Conservation (phyloP, 2,888 invertebrate genomes). For the Agrotis puta region DNA sequence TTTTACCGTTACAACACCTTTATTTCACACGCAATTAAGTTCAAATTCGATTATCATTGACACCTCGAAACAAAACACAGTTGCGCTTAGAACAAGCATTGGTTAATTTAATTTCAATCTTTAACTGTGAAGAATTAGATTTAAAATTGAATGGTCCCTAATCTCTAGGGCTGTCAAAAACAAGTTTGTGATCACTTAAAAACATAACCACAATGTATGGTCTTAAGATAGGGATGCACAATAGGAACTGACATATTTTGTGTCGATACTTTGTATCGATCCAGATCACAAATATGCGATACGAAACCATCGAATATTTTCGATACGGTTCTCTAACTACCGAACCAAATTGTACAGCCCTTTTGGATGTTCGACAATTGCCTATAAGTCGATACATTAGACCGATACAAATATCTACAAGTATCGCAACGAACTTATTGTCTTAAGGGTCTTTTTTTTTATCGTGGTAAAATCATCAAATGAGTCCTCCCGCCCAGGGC, state of each 20-base stretch:
- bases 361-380: too few relatives aligned
- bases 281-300: not conserved
- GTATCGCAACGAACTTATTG: too few relatives aligned
- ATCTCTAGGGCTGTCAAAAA: constrained; percentile 45
- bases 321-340: not conserved
- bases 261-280: constrained; percentile 9
- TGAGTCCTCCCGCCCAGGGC: too few relatives aligned
- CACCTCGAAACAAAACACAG: constrained; percentile 24
- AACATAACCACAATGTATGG: constrained; percentile 60
- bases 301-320: not conserved
- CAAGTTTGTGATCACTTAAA: constrained; percentile 50
- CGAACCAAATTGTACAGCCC: not conserved
- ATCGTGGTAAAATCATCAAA: too few relatives aligned
- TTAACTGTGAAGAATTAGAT: constrained; percentile 22
- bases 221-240: constrained; percentile 30
- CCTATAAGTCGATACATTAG: too few relatives aligned
- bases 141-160: constrained; percentile 33
- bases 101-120: constrained; percentile 26
- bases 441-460: too few relatives aligned
- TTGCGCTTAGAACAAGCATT: constrained; percentile 10
- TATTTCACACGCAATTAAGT: constrained; percentile 34
- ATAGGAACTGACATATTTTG: not conserved
- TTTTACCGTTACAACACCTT: constrained; percentile 21
- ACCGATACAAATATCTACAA: too few relatives aligned
- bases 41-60: constrained; percentile 40